These are phyloP conservation scores for Ahaetulla prasina DNA, from an alignment of 2,113 vertebrate genomes.

Conservation along the genomic window DNA sequence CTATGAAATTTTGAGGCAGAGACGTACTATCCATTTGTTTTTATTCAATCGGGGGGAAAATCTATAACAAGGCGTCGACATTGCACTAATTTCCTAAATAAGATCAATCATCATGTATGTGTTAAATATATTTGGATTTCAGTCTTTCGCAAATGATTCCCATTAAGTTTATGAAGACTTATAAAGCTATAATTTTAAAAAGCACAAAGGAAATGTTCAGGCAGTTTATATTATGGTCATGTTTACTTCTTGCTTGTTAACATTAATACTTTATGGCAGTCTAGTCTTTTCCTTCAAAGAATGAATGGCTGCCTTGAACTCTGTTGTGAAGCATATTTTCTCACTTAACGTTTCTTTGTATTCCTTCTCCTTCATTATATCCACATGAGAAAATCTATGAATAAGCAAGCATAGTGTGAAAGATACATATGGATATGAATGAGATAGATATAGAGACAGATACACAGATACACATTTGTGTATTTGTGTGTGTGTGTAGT, in stretches of 20 bases:
- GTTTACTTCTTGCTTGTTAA: not conserved
- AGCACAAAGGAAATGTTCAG: not conserved
- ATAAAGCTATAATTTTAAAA: not conserved
- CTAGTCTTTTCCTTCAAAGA: not conserved
- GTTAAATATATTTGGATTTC: not conserved
- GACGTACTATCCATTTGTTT: not conserved
- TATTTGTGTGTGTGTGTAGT: not conserved
- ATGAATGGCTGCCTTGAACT: no score
- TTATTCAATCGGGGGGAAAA: not conserved
- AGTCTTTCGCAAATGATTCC: not conserved
- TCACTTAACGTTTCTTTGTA: not conserved
- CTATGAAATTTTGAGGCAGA: not conserved
- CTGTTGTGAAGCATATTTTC: not conserved
- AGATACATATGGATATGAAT: not conserved
- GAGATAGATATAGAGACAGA: not conserved
- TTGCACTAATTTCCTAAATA: not conserved
- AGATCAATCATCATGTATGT: not conserved
- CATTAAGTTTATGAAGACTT: conserved; percentile 17
- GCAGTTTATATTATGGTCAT: not conserved
- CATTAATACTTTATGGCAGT: not conserved
- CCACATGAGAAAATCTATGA: not conserved
- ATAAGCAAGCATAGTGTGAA: not conserved
- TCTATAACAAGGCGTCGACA: not conserved
- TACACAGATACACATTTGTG: not conserved
- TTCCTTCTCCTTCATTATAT: not conserved